Evolutionary conservation across 1,140 invertebrate genomes (phyloP), one percentile per base, ranked within the genome.

Genomic region (Ephestia elutella): DNA sequence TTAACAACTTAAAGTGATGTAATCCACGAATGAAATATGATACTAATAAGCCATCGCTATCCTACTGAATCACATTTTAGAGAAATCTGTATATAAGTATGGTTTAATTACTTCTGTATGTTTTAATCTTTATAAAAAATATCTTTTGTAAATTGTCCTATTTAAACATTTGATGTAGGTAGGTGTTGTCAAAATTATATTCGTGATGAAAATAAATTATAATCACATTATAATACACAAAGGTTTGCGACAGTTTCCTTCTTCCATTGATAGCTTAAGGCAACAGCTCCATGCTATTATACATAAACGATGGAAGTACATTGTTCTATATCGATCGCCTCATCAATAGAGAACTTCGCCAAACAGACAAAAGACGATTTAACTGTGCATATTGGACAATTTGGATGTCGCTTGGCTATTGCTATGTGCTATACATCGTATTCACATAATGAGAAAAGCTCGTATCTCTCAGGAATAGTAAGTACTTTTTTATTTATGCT

Each of bases 341-440:
- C 15, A 44, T 44, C 38, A 44, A 44, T 44, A 44, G 38, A 44
- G 38, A 44, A 44, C 38, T 44, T 44, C 10, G 38, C 38, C 15
- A 44, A 44, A 17, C 13, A 44, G 38, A 44, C 38, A 44, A 44
- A 1, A 44, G 38, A 44, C 38, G n/a, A 15, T 17, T 13, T 17
- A n/a, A 44, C 38, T 44, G 38, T 15, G 13, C 38, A 44, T 44
- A 44, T 44, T 44, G 38, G n/a, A 44, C 38, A 44, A 44, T 44
- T 44, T 17, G 13, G 38, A 15, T 44, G 15, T 38, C 11, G 3
- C 2, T 15, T 44, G 13, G 13, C 13, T 44, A 7, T 7, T 3
- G 21, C 2, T 25, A n/a, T n/a, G n/a, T n/a, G n/a, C 21, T 2
- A 7, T 15, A 44, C 13, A 15, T 15, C 15, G 13, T 17, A 5